Base-by-base conservation (phyloP, 2,888 invertebrate species). In the Anodontia alba region DNA sequence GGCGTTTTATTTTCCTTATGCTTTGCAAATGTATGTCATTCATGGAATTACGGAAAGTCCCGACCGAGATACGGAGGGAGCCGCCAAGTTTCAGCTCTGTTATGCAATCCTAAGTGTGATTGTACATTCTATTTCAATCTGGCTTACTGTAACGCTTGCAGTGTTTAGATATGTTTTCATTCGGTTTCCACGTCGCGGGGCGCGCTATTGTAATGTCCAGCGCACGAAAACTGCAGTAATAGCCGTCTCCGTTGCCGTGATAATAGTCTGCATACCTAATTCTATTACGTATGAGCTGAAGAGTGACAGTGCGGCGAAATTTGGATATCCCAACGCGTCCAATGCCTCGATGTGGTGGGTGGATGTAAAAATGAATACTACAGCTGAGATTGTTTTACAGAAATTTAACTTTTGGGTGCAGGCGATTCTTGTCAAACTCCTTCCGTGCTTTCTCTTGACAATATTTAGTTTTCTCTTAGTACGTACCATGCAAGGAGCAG, bases 121-220 rank as follows among this genome's bases (percentile, higher is more conserved):
- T 70, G 96, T 97, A 81, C 98, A 98, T 94, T 98, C 98, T 2
- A 97, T 98, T 86, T 98, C 98, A 2, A 98, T 98, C 88, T 98
- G 98, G 96, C 95, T 99, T 88, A 99, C 99, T 0, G 97, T 99
- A 0, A 97, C 98, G 0, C 95, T 99, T 80, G 99, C 99, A 0
- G 96, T 99, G 2, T 99, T 99, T 97, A 96, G 99, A 10, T 98
- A 98, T 93, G 92, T 91, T 2, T 95, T 94, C 74, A 94, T 95
- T 62, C 86, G 89, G 8, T 93, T 91, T 93, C 98, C 98, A 0
- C 97, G 97, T 87, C 96, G 96, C 89, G 98, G 97, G 91, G 96
- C 97, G 33, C 96, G 96, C 49, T 97, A 97, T 97, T 98, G 98
- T 93, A 97, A 96, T 90, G 96, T 97, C 95, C 96, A 96, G 78